These are phyloP conservation scores for Heloderma charlesbogerti DNA, from an alignment of 2,113 vertebrate species.

Conservation along the genomic window DNA sequence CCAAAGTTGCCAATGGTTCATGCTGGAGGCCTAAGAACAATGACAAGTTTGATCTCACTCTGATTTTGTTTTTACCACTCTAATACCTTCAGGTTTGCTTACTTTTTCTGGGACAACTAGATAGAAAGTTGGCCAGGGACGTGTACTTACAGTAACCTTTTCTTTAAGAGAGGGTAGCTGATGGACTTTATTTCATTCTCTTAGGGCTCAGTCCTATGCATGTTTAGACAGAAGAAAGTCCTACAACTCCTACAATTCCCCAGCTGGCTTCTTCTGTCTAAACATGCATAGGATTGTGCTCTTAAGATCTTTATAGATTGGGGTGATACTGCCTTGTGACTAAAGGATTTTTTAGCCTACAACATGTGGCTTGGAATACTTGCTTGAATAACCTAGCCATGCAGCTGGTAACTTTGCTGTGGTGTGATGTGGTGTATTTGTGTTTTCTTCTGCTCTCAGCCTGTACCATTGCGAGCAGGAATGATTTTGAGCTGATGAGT, in stretches of 20 bases:
- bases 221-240: too few species aligned
- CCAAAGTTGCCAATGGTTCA: neutral
- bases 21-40: neutral
- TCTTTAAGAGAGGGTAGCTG: too few species aligned
- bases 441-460: too few species aligned
- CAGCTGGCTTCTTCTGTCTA: too few species aligned
- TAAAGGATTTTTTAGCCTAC: neutral
- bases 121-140: neutral
- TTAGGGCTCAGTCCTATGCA: too few species aligned
- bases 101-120: neutral
- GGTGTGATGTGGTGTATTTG: rapidly evolving
- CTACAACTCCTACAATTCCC: too few species aligned
- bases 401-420: neutral
- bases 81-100: neutral
- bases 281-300: too few species aligned
- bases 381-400: neutral
- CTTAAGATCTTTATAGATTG: neutral
- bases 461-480: neutral
- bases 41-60: neutral
- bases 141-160: neutral
- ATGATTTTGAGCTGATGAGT: neutral
- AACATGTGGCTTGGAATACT: rapidly evolving
- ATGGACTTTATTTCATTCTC: neutral
- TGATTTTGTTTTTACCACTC: neutral
- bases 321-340: neutral